Evolutionary conservation across 2,888 invertebrate genomes (phyloP), one percentile per base, ranked within the genome.

Genomic region (Lissonota sp.): DNA sequence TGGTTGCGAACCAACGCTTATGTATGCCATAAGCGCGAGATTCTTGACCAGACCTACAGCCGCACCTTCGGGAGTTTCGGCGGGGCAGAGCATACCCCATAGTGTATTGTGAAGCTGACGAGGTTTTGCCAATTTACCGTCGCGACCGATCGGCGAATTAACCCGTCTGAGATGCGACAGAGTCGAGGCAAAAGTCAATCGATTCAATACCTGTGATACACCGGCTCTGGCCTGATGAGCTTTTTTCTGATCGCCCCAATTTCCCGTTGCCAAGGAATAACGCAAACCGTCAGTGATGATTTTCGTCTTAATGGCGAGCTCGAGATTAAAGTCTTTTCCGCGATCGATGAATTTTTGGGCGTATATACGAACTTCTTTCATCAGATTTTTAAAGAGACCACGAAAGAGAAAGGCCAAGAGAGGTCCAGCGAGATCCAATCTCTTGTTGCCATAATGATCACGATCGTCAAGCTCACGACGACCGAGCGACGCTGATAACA

Each of bases 161-260:
- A 99, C 98, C 87, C 99, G 96, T 62, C 99, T 94, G 89, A 99
- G 95, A 95, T 99, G 99, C 6, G 99, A 99, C 82, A 99, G 93
- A 0, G 99, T 99, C 0, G 99, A 99, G 4, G 99, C 99, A 94
- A 99, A 99, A 0, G 99, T 99, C 84, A 99, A 93, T 86, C 99
- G 95, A 92, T 99, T 99, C 93, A 99, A 96, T 93, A 99, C 99
- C 94, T 96, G 96, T 63, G 98, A 98, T 39, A 99, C 99, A 63
- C 99, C 99, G 86, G 98, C 98, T 93, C 99, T 94, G 26, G 98
- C 99, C 93, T 99, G 98, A 95, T 99, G 99, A 75, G 99, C 99
- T 92, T 99, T 99, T 93, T 99, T 99, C 93, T 99, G 99, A 92
- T 99, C 99, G 63, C 99, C 99, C 99, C 99, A 99, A 93, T 99